Conservation (phyloP, 92 coral and sea anemone genomes). For the Zoanthus sociatus region DNA sequence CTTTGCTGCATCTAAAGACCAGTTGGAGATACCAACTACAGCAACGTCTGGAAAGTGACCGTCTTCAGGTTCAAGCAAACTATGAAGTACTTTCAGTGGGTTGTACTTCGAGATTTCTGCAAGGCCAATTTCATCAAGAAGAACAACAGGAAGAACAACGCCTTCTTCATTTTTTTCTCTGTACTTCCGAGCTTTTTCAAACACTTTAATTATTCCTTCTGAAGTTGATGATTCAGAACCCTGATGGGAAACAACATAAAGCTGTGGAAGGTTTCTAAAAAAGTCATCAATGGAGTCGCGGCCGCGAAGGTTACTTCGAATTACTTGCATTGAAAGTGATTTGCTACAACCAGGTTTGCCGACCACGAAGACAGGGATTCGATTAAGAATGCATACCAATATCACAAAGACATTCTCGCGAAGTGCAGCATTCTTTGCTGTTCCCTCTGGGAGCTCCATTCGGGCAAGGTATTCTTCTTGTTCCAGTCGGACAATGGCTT, state of each 20-base stretch:
- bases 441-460: slow-evolving; percentile 98
- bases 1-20: slow-evolving; percentile 99
- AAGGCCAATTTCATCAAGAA: slow-evolving; percentile 95
- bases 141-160: slow-evolving; percentile 94
- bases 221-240: slow-evolving; percentile 99
- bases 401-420: slow-evolving; percentile 98
- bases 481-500: slow-evolving; percentile 87
- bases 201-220: slow-evolving; percentile 93
- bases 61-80: slow-evolving; percentile 89
- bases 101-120: slow-evolving; percentile 97
- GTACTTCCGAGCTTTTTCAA: slow-evolving; percentile 94
- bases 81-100: slow-evolving; percentile 95
- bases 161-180: slow-evolving; percentile 76
- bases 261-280: slow-evolving; percentile 86
- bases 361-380: slow-evolving; percentile 94
- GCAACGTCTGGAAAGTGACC: slow-evolving; percentile 93
- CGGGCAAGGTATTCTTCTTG: slow-evolving; percentile 93
- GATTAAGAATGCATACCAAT: slow-evolving; percentile 93
- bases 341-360: slow-evolving; percentile 99
- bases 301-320: slow-evolving; percentile 93
- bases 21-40: slow-evolving; percentile 98
- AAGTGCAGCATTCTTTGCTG: slow-evolving; percentile 95
- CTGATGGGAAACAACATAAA: slow-evolving; percentile 93
- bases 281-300: slow-evolving; percentile 85
- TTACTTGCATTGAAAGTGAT: slow-evolving; percentile 95